Base-by-base conservation (phyloP, 2,797 vertebrate species). In the Channa striata region DNA sequence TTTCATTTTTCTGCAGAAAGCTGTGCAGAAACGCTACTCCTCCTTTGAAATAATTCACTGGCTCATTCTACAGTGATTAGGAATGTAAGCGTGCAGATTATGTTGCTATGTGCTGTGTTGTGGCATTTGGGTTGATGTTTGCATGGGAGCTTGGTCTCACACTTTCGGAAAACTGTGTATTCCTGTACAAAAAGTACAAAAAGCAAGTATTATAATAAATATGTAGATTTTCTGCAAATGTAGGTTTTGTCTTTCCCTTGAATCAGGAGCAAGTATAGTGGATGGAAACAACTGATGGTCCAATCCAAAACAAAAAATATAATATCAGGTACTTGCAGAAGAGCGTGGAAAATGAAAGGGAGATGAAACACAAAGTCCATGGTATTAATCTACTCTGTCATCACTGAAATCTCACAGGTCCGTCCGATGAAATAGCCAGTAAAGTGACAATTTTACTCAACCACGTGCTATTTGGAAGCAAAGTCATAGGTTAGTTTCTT, bases 381-480 rank as follows among this genome's bases (percentile, higher is more conserved):
- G 77, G 92, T 89, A 89, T 84, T 93, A 91, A 93, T 90, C 85
- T 80, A 67, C 88, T 70, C 81, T 91, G 89, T 86, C 91, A 85
- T 90, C 83, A 37, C 78, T 84, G 91, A 90, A 84, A 73, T 86
- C 80, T 84, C 54, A 40, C 64, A 64, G 80, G 82, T 80, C 86
- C 74, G 85, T 90, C 82, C 25, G 68, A 91, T 82, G 71, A 88
- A 92, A 92, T 74, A 78, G 69, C 80, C 87, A 70, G 86, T 72
- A 91, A 92, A 93, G 87, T 90, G 89, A 82, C 91, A 93, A 90
- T 93, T 93, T 88, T 79, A 90, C 87, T 81, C 64, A 54, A 87
- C 85, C 73, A 63, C 85, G 85, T 83, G 83, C 90, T 94, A 89
- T 92, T 90, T 78, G 77, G 69, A 69, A 52, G 79, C 61, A 74